Conservation (phyloP, 1,140 invertebrate genomes). For the Zaprionus lachaisei region DNA sequence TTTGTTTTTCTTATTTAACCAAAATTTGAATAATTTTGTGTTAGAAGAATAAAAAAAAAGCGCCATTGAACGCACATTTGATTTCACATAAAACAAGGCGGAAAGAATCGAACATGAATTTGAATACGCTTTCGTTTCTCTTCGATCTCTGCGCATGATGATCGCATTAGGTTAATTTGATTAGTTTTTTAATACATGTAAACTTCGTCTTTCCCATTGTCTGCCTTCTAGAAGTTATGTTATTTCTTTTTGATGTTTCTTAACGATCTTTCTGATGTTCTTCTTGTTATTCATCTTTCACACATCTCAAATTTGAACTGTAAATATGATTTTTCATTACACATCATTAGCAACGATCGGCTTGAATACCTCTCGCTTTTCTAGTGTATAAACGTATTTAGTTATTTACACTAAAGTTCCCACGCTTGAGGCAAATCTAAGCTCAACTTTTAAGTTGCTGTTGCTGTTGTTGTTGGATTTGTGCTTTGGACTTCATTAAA, state of each 20-base stretch:
- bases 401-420: slow-evolving; percentile 35
- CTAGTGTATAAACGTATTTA: slow-evolving; percentile 1
- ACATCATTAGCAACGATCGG: slow-evolving; percentile 9
- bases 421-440: slow-evolving; percentile 42
- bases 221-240: background rate
- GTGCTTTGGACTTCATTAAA: slow-evolving; percentile 52
- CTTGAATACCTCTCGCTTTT: background rate
- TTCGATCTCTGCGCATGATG: background rate
- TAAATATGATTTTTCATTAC: slow-evolving; percentile 1
- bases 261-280: background rate
- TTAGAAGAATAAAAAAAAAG: slow-evolving; percentile 36
- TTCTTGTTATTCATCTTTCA: background rate
- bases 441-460: slow-evolving; percentile 27
- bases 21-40: slow-evolving; percentile 67
- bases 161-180: slow-evolving; percentile 7
- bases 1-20: slow-evolving; percentile 7
- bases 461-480: slow-evolving; percentile 35
- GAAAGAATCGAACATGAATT: background rate
- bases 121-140: slow-evolving; percentile 18
- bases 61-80: slow-evolving; percentile 38
- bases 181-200: background rate
- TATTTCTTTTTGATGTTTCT: background rate
- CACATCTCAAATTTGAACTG: background rate
- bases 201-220: background rate
- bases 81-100: slow-evolving; percentile 34